Conservation (phyloP, 2,797 vertebrate genomes). For the Furcifer pardalis region DNA sequence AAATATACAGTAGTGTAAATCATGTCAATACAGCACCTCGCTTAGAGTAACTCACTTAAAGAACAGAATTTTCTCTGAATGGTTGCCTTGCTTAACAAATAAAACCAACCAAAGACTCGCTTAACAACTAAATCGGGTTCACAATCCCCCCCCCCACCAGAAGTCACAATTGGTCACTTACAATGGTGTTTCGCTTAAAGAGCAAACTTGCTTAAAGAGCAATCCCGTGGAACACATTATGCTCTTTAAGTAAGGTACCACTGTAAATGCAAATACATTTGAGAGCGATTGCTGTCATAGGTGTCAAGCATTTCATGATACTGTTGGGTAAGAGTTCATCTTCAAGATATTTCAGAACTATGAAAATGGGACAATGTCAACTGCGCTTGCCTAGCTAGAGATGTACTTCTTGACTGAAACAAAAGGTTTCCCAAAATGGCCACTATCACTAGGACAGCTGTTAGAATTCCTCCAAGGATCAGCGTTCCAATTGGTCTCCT, state of each 20-base stretch:
- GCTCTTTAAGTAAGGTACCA: too few relatives aligned
- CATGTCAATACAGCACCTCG: neutral
- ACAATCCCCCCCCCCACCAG: too few relatives aligned
- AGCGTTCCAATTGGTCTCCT: conserved; percentile 76
- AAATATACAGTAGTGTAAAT: neutral
- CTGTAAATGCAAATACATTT: too few relatives aligned
- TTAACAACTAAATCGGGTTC: too few relatives aligned
- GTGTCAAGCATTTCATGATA: neutral
- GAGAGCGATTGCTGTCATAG: neutral
- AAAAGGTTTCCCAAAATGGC: conserved; percentile 80
- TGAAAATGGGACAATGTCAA: conserved; percentile 83
- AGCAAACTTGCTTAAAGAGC: too few relatives aligned
- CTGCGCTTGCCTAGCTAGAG: conserved; percentile 78
- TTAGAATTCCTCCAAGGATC: conserved; percentile 75
- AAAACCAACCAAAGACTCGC: too few relatives aligned
- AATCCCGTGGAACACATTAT: too few relatives aligned
- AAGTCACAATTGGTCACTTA: too few relatives aligned
- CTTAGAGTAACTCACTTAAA: too few relatives aligned
- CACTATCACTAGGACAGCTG: conserved; percentile 76
- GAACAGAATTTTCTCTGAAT: too few relatives aligned
- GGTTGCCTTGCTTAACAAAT: too few relatives aligned
- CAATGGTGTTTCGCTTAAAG: too few relatives aligned
- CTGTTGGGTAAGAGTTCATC: neutral
- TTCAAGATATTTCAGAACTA: conserved; percentile 82
- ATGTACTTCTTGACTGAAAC: conserved; percentile 78